Conservation (phyloP, 2,888 invertebrate genomes). For the Oscheius myriophilus region DNA sequence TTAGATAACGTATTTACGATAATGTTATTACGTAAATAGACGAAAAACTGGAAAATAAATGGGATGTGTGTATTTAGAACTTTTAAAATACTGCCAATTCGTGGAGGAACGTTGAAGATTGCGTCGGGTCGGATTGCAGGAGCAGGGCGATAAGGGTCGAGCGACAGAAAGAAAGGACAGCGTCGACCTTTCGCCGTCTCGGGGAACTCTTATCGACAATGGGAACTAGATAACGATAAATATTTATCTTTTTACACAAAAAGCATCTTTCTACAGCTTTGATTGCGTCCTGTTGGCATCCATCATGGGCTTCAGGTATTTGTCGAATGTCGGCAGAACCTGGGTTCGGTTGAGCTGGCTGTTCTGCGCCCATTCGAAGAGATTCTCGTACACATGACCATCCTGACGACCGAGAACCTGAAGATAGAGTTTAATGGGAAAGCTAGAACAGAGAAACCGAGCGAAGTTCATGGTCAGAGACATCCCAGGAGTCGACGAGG, state of each 20-base stretch:
- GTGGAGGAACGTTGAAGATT: too few relatives aligned
- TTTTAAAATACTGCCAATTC: too few relatives aligned
- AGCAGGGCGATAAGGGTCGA: too few relatives aligned
- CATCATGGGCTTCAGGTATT: constrained; percentile 60
- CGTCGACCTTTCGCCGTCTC: too few relatives aligned
- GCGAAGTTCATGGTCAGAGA: constrained; percentile 71
- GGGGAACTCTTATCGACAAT: too few relatives aligned
- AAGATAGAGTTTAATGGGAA: background rate
- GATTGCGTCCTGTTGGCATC: constrained; percentile 32
- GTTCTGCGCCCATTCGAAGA: constrained; percentile 71
- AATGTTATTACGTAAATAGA: too few relatives aligned
- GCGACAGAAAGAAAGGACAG: too few relatives aligned
- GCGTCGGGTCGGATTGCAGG: too few relatives aligned
- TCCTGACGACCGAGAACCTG: constrained; percentile 71
- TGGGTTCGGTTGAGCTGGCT: constrained; percentile 50
- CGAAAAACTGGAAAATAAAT: too few relatives aligned
- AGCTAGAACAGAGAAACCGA: constrained; percentile 57
- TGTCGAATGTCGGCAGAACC: constrained; percentile 49
- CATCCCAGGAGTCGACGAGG: constrained; percentile 89
- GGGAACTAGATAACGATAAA: background rate
- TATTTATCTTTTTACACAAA: constrained; percentile 11
- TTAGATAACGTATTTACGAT: too few relatives aligned
- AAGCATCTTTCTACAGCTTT: constrained; percentile 32
- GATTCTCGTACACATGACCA: constrained; percentile 70
- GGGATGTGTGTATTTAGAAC: too few relatives aligned